A percentile compares a stretch with the other conserved stretches of the same genome.
phyloP scores from a whole-genome alignment of 2,113 vertebrate species.

The Ceratotherium simum region DNA sequence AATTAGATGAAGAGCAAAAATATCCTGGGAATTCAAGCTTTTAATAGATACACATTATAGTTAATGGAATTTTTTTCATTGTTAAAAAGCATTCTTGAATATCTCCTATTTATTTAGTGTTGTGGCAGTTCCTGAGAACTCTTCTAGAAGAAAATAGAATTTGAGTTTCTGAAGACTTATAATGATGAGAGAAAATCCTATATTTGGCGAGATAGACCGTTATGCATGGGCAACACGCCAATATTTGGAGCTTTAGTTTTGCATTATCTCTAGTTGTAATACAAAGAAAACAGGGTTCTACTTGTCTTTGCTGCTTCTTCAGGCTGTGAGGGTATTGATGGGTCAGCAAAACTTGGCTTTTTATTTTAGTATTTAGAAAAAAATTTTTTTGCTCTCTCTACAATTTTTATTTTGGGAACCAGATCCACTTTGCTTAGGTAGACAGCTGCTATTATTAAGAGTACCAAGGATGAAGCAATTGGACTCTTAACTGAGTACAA shows the following conservation, averaged over 20 bases:
- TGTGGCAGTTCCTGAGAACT: neutral
- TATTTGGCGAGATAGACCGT: neutral
- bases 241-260: neutral
- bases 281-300: neutral
- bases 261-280: neutral
- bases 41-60: neutral
- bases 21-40: neutral
- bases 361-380: slow-evolving; percentile 8
- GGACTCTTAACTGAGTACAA: neutral
- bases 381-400: neutral
- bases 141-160: neutral
- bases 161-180: neutral
- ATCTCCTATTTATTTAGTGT: neutral
- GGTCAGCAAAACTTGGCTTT: neutral
- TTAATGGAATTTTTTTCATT: neutral
- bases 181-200: neutral
- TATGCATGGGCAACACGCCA: neutral
- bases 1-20: slow-evolving; percentile 24
- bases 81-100: neutral
- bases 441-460: neutral
- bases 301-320: neutral
- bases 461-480: neutral
- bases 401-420: neutral
- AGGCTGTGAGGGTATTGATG: neutral
- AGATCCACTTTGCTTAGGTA: neutral